These are phyloP conservation scores for Hydrophis major DNA, from an alignment of 2,797 vertebrate genomes.

Conservation along the genomic window DNA sequence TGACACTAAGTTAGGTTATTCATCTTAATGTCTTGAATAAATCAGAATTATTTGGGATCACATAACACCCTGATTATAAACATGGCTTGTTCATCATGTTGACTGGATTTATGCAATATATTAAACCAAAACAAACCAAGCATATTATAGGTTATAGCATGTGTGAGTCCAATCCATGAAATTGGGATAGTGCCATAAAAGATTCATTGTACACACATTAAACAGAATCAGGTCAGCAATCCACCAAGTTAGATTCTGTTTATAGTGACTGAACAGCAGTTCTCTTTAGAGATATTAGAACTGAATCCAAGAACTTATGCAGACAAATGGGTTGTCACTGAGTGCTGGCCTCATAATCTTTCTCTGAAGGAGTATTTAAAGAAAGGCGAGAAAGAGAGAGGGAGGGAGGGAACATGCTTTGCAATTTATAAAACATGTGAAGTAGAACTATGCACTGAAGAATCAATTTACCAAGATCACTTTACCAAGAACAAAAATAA, in stretches of 20 bases:
- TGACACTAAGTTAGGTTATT: neutral
- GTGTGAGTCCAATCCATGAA: neutral
- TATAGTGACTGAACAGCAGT: neutral
- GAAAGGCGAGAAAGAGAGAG: neutral
- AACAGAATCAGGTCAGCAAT: neutral
- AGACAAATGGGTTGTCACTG: neutral
- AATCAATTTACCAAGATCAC: constrained; percentile 19
- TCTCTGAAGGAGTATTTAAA: neutral
- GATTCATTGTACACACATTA: neutral
- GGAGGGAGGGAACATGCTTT: neutral
- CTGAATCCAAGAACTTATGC: neutral
- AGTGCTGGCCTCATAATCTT: neutral
- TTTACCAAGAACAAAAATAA: neutral
- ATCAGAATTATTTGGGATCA: neutral
- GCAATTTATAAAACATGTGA: neutral
- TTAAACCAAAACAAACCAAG: neutral
- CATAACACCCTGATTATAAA: neutral
- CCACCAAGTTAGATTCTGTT: neutral
- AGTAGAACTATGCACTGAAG: neutral
- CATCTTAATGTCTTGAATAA: neutral
- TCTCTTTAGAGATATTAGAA: neutral
- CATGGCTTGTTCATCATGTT: neutral
- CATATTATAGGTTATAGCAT: neutral
- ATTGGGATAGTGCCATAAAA: neutral
- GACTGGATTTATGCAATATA: neutral